Evolutionary conservation across 2,797 vertebrate genomes (phyloP).

Genomic region (Orestias chungarensis): DNA sequence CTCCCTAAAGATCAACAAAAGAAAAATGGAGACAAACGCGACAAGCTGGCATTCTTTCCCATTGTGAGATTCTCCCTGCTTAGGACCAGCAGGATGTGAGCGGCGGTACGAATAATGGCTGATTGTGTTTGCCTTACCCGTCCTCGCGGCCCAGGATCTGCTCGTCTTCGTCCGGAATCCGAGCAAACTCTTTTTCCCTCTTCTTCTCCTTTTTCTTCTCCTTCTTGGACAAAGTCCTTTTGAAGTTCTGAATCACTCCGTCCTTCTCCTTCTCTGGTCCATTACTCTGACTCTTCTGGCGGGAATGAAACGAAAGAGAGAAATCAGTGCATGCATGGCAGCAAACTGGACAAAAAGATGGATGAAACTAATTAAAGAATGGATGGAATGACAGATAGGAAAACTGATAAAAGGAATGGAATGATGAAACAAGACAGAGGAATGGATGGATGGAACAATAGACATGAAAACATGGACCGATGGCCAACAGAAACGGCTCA

Average conservation of each 20-base stretch:
- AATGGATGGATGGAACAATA: not conserved
- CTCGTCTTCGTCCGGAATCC: slow-evolving; percentile 89
- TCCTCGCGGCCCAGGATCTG: slow-evolving; percentile 84
- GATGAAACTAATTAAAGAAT: not conserved
- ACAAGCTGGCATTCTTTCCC: slow-evolving; percentile 12
- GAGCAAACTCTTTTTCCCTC: slow-evolving; percentile 90
- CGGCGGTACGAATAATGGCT: slow-evolving; percentile 9
- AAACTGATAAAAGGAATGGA: no score
- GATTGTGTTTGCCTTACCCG: slow-evolving; percentile 76
- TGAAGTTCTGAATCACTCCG: slow-evolving; percentile 98
- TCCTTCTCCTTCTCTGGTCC: slow-evolving; percentile 98
- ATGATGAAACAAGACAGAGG: not conserved
- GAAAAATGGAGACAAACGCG: slow-evolving; percentile 1
- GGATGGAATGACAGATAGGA: not conserved
- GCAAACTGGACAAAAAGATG: not conserved
- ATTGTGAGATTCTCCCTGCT: not conserved
- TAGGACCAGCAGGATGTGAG: slow-evolving; percentile 34
- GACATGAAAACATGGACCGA: no score
- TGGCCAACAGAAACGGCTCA: no score
- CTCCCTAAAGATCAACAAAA: slow-evolving; percentile 78
- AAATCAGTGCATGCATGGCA: not conserved
- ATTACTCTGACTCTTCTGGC: slow-evolving; percentile 93
- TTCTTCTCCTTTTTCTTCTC: slow-evolving; percentile 98
- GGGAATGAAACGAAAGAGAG: slow-evolving; percentile 5
- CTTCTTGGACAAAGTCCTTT: slow-evolving; percentile 96